Conservation (phyloP, 2,113 vertebrate genomes). For the Polypterus bichir region DNA sequence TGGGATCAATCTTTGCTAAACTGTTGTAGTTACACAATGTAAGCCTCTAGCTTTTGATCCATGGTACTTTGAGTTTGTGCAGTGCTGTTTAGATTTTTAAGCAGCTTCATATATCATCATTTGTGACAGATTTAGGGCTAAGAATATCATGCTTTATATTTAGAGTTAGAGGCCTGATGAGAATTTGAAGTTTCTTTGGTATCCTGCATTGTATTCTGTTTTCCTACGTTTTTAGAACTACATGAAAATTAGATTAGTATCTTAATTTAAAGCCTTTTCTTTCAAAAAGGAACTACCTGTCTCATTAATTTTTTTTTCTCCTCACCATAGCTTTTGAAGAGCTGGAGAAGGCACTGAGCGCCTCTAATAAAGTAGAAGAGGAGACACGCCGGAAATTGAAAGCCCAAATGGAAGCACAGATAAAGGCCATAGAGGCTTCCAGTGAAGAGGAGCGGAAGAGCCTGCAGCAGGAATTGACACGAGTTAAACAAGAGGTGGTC, state of each 20-base stretch:
- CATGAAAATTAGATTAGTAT: no score
- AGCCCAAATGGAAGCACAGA: conserved; percentile 72
- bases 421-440: conserved; percentile 65
- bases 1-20: no score
- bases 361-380: conserved; percentile 76
- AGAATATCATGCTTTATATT: no score
- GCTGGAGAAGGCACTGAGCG: conserved; percentile 71
- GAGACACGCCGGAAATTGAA: conserved; percentile 75
- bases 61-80: neutral
- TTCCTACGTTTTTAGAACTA: no score
- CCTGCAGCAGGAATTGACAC: conserved; percentile 74
- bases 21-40: no score
- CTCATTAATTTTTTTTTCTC: conserved; percentile 14
- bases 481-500: conserved; percentile 79
- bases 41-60: no score
- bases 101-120: neutral
- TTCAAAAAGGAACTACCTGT: neutral
- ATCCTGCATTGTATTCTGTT: no score
- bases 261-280: neutral
- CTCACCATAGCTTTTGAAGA: conserved; percentile 75
- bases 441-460: conserved; percentile 72
- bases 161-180: no score
- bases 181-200: no score
- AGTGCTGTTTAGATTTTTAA: neutral
- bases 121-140: neutral